Evolutionary conservation across 37 sponge, comb jelly and placozoan species (phyloP).

Genomic region (Ephydatia muelleri): DNA sequence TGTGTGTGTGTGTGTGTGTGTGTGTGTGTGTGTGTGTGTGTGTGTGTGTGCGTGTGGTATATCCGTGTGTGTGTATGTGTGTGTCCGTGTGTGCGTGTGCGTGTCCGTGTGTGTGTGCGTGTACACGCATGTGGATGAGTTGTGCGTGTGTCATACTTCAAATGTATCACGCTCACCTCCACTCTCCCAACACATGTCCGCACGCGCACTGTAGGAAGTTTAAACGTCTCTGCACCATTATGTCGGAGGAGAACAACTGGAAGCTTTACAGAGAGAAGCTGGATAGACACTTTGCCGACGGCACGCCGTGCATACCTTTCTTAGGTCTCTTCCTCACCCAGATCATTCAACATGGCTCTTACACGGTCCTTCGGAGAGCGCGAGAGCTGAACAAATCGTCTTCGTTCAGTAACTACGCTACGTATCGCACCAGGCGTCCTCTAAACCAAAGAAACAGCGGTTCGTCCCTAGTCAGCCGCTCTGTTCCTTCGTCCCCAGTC

Average conservation of each 20-base stretch:
- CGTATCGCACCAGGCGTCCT: background rate
- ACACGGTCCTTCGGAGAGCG: background rate
- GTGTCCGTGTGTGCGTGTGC: too few species aligned
- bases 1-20: conserved; percentile 41
- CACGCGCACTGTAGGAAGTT: conserved; percentile 27
- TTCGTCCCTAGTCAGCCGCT: background rate
- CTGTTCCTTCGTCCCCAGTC: background rate
- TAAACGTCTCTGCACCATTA: conserved; percentile 32
- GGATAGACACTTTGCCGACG: background rate
- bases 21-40: conserved; percentile 30
- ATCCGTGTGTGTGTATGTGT: too few species aligned
- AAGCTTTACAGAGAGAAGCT: conserved; percentile 45
- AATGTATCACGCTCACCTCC: background rate
- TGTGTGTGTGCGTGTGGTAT: too few species aligned
- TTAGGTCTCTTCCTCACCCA: conserved; percentile 74
- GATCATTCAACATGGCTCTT: conserved; percentile 25
- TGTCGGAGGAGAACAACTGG: conserved; percentile 74
- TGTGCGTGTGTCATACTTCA: too few species aligned
- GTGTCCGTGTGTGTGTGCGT: too few species aligned
- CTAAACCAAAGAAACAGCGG: background rate
- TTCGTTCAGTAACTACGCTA: background rate
- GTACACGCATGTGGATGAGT: too few species aligned
- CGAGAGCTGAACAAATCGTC: background rate
- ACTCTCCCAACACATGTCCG: background rate
- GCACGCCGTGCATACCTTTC: conserved; percentile 64